Evolutionary conservation across 2,113 vertebrate genomes (phyloP), one percentile per base, ranked within the genome.

Genomic region (Vulpes vulpes): DNA sequence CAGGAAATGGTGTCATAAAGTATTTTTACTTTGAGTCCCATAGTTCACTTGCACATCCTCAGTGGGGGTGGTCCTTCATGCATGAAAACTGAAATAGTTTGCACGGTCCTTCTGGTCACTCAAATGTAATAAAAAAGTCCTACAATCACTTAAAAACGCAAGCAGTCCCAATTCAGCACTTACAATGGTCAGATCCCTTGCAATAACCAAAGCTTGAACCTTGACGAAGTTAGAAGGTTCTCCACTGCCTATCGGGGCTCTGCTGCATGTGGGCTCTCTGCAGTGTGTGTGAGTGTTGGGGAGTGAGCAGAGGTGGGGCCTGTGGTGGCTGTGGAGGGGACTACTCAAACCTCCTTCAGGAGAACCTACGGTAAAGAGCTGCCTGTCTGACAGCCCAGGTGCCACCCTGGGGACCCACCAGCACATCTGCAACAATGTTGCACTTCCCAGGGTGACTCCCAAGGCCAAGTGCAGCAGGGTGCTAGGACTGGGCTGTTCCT

Each of bases 1-100:
- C 85, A 65, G 90, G 86, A 95, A 93, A 81, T 38, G 30, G 59
- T 59, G 35, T 51, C 85, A 32, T 71, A 85, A 85, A 96, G 84
- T 64, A 71, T 84, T 92, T 87, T 92, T 64, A 71, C 43, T 84
- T 11, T 89, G 84, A 80, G 90, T 14, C 57, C 35, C 35, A 89
- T 17, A 25, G 23, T 90, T 74, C 74, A 65, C 73, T 85, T 76
- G 35, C 22, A 65, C 30, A 11, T 93, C 23, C 49, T 80, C 19
- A 2, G 23, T 35, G 35, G n/a, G 23, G 8, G n/a, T 30, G 79
- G n/a, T 23, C 53, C 35, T 85, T 78, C 64, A 59, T 85, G 64
- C 64, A 59, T 74, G 64, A 95, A 93, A 86, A 43, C 2, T 64
- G 23, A 65, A 53, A 87, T 55, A 43, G 23, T 92, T 64, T 49